Evolutionary conservation across 2,797 vertebrate genomes (phyloP).

Genomic region (Florisuga fusca): DNA sequence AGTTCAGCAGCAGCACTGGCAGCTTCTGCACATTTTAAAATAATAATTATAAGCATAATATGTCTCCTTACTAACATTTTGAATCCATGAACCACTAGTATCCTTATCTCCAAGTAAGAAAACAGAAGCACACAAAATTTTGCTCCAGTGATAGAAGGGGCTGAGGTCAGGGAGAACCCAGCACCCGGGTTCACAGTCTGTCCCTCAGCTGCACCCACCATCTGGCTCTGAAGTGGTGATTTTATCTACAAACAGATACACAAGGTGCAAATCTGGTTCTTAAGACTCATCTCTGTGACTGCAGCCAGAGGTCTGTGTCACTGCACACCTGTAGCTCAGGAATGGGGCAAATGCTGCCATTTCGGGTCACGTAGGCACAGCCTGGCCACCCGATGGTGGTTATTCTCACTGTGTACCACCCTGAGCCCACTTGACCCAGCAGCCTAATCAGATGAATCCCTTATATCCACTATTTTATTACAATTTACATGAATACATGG

Average conservation of each 20-base stretch:
- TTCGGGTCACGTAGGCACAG: fast-evolving
- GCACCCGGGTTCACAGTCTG: background rate
- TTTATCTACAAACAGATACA: background rate
- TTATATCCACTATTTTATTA: background rate
- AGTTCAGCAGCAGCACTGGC: background rate
- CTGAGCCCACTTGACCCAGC: background rate
- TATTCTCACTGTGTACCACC: fast-evolving
- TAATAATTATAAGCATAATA: background rate
- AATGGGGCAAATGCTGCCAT: background rate
- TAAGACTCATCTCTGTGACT: background rate
- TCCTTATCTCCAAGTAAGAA: background rate
- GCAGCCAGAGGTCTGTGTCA: background rate
- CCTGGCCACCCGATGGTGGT: fast-evolving
- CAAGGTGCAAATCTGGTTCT: background rate
- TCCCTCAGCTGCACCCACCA: background rate
- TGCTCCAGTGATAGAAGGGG: fast-evolving
- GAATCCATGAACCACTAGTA: background rate
- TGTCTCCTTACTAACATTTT: background rate
- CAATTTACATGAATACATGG: background rate
- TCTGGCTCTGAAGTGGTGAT: background rate
- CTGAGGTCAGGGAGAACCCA: background rate
- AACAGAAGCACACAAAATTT: background rate
- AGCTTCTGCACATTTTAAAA: background rate
- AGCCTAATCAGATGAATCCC: background rate
- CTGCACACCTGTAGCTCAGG: background rate